These are phyloP conservation scores for Uropsilus gracilis DNA, from an alignment of 2,113 vertebrate genomes.

Conservation along the genomic window DNA sequence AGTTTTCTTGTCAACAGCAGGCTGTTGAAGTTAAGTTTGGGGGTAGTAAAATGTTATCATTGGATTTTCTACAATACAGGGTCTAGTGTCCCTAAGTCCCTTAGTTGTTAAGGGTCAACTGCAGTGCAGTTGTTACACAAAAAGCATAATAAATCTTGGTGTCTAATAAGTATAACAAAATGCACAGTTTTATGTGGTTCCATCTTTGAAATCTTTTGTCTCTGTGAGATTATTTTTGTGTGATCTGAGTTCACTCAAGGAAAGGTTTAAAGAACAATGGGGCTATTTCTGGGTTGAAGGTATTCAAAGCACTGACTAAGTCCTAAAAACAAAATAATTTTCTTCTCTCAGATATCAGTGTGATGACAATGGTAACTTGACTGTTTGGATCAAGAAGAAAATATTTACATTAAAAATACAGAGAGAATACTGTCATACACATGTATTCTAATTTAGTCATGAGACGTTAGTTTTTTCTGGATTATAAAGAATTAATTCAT, in stretches of 20 bases:
- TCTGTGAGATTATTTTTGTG: neutral
- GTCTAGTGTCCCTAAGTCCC: too few species aligned
- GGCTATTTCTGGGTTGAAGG: neutral
- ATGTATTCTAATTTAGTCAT: neutral
- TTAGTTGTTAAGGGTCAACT: too few species aligned
- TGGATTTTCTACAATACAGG: too few species aligned
- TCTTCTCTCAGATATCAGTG: neutral
- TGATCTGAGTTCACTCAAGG: neutral
- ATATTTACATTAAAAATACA: neutral
- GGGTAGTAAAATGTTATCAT: too few species aligned
- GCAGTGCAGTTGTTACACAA: neutral
- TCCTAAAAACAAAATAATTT: neutral
- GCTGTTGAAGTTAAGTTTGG: too few species aligned
- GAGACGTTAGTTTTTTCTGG: neutral
- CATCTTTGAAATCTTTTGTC: neutral
- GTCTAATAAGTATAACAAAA: neutral
- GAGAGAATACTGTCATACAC: neutral
- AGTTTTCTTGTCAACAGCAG: too few species aligned
- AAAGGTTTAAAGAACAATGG: neutral
- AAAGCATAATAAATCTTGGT: neutral
- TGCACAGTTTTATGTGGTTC: neutral
- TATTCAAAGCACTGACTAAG: conserved; percentile 29
- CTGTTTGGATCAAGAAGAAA: neutral
- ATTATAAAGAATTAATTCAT: neutral
- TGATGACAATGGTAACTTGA: neutral